Conservation (phyloP, 1,140 invertebrate species). For the Megalonaias nervosa region DNA sequence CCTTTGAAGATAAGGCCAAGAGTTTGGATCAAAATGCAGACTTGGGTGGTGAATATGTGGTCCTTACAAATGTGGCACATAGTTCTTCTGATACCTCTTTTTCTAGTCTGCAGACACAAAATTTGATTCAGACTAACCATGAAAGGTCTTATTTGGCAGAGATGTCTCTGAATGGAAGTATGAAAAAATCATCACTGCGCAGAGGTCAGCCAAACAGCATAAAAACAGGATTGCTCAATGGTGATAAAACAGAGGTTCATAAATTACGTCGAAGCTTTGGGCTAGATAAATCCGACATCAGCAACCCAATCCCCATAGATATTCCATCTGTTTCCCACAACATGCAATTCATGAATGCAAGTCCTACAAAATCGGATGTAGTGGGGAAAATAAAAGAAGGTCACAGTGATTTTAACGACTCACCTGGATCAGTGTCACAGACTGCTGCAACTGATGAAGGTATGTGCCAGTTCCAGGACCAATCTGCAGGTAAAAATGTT, state of each 20-base stretch:
- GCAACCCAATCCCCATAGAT: slow-evolving; percentile 42
- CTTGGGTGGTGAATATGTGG: slow-evolving; percentile 24
- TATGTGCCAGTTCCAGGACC: neutral
- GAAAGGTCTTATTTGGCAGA: slow-evolving; percentile 45
- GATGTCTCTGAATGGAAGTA: slow-evolving; percentile 28
- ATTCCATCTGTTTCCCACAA: slow-evolving; percentile 29
- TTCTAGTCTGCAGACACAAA: neutral
- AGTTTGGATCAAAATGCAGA: neutral
- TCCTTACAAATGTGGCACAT: slow-evolving; percentile 7
- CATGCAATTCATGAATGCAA: slow-evolving; percentile 7
- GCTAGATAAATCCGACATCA: slow-evolving; percentile 53
- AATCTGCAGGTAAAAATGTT: neutral
- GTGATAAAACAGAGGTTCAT: slow-evolving; percentile 41
- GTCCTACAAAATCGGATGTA: neutral
- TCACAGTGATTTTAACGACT: neutral
- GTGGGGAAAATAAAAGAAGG: too few species aligned
- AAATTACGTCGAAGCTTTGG: slow-evolving; percentile 53
- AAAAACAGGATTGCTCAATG: slow-evolving; percentile 55
- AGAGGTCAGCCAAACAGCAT: slow-evolving; percentile 62
- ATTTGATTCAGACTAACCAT: slow-evolving; percentile 15
- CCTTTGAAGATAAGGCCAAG: slow-evolving; percentile 7
- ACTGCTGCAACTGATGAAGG: too few species aligned
- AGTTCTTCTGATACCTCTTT: slow-evolving; percentile 20
- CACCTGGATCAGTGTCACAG: slow-evolving; percentile 22
- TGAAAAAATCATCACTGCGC: slow-evolving; percentile 38